These are phyloP conservation scores for Dendrocincla tyrannina DNA, from an alignment of 2,797 vertebrate genomes.

Conservation along the genomic window DNA sequence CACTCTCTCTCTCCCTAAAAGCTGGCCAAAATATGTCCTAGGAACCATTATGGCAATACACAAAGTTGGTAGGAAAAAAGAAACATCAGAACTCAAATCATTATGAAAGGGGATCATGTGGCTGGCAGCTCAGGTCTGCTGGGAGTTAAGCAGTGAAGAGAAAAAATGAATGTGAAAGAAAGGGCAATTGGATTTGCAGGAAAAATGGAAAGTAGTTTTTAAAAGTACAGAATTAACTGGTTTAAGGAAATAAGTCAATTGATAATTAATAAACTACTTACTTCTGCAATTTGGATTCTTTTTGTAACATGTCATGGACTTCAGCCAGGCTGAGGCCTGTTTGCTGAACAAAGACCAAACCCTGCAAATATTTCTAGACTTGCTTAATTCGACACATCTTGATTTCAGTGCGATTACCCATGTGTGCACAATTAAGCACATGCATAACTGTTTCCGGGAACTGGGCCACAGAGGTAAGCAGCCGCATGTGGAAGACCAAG, in stretches of 20 bases:
- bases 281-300: background rate
- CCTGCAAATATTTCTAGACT: conserved; percentile 50
- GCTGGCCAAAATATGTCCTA: conserved; percentile 23
- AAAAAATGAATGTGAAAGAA: conserved; percentile 8
- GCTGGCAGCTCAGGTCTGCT: background rate
- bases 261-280: conserved; percentile 26
- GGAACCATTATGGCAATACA: conserved; percentile 16
- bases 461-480: conserved; percentile 45
- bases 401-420: conserved; percentile 35
- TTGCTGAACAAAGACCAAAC: conserved; percentile 50
- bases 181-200: conserved; percentile 31
- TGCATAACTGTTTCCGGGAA: conserved; percentile 30
- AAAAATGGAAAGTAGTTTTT: conserved; percentile 30
- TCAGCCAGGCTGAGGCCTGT: conserved; percentile 26
- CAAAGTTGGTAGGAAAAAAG: conserved; percentile 29
- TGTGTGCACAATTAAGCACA: conserved; percentile 59
- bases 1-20: conserved; percentile 14
- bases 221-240: conserved; percentile 1
- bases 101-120: conserved; percentile 11
- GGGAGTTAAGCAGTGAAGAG: background rate
- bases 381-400: conserved; percentile 59
- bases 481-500: background rate
- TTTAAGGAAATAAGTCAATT: conserved; percentile 37
- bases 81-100: background rate
- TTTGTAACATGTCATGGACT: background rate